A percentile compares a stretch with the other conserved stretches of the same genome.
These are phyloP conservation scores for Gadopsis bispinosus DNA, from an alignment of 2,797 vertebrate genomes.

Conservation along the genomic window DNA sequence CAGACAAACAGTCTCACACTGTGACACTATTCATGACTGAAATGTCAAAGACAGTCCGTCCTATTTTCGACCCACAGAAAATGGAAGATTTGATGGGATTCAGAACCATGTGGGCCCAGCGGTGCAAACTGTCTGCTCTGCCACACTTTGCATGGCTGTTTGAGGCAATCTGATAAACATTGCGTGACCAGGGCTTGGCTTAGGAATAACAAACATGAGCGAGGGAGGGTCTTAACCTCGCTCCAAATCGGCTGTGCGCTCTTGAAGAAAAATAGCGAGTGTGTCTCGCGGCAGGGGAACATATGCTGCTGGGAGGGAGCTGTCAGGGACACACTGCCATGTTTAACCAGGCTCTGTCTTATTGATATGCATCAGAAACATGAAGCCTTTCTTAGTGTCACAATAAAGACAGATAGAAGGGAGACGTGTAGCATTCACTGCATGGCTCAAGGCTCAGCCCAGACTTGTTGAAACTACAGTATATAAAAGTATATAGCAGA, in stretches of 20 bases:
- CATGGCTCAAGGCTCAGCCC: slow-evolving; percentile 9
- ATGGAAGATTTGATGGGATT: slow-evolving; percentile 56
- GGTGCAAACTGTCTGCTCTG: slow-evolving; percentile 34
- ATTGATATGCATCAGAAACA: slow-evolving; percentile 52
- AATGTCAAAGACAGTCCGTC: slow-evolving; percentile 48
- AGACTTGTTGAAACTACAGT: slow-evolving; percentile 19
- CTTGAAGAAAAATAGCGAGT: slow-evolving; percentile 60
- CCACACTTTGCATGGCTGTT: slow-evolving; percentile 62
- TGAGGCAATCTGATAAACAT: slow-evolving; percentile 77
- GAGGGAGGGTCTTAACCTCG: slow-evolving; percentile 55
- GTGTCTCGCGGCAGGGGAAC: slow-evolving; percentile 39
- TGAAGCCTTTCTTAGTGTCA: slow-evolving; percentile 9
- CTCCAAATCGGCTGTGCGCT: slow-evolving; percentile 51
- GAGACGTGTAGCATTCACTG: not conserved
- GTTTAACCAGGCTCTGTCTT: slow-evolving; percentile 39
- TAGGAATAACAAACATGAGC: slow-evolving; percentile 76
- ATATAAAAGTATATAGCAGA: not conserved
- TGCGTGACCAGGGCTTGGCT: slow-evolving; percentile 71
- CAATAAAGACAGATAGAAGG: slow-evolving; percentile 2
- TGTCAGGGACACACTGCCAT: slow-evolving; percentile 56
- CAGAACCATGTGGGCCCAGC: slow-evolving; percentile 23
- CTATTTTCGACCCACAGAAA: slow-evolving; percentile 56
- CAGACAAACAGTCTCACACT: slow-evolving; percentile 1
- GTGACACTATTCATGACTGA: slow-evolving; percentile 18
- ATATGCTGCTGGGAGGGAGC: slow-evolving; percentile 50